These are phyloP conservation scores for Aeoliscus strigatus DNA, from an alignment of 2,797 vertebrate species.

Conservation along the genomic window DNA sequence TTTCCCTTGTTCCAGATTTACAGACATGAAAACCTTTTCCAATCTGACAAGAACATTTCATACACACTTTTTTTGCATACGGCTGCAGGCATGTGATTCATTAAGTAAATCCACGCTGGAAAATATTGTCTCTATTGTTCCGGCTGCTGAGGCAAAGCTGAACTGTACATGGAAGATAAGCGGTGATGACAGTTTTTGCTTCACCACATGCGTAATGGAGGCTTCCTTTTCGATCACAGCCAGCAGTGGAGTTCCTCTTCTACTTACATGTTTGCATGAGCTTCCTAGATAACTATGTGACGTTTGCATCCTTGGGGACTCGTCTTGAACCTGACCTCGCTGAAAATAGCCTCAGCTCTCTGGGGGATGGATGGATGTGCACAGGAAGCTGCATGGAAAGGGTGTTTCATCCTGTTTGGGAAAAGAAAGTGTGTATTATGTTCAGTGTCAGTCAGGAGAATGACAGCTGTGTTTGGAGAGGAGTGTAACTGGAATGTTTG, in stretches of 20 bases:
- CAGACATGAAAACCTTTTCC: too few relatives aligned
- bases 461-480: too few relatives aligned
- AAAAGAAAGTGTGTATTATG: background rate
- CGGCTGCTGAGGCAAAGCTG: background rate
- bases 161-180: background rate
- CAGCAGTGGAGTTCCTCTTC: slow-evolving; percentile 4
- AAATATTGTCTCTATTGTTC: background rate
- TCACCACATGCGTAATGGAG: background rate
- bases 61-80: too few relatives aligned
- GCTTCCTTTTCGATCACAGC: background rate
- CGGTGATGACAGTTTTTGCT: background rate
- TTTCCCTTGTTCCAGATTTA: too few relatives aligned
- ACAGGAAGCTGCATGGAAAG: slow-evolving; percentile 10
- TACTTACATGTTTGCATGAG: slow-evolving; percentile 20
- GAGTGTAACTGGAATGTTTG: too few relatives aligned
- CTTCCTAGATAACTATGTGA: slow-evolving; percentile 11
- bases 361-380: slow-evolving; percentile 16
- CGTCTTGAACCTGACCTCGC: slow-evolving; percentile 28
- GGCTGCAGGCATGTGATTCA: slow-evolving; percentile 4
- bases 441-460: too few relatives aligned
- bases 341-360: slow-evolving; percentile 21
- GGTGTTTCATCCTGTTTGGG: slow-evolving; percentile 13
- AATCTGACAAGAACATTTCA: too few relatives aligned
- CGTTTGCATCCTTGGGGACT: slow-evolving; percentile 14
- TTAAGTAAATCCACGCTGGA: too few relatives aligned